Evolutionary conservation across 2,113 vertebrate genomes (phyloP).

Genomic region (Monarcha castaneiventris): DNA sequence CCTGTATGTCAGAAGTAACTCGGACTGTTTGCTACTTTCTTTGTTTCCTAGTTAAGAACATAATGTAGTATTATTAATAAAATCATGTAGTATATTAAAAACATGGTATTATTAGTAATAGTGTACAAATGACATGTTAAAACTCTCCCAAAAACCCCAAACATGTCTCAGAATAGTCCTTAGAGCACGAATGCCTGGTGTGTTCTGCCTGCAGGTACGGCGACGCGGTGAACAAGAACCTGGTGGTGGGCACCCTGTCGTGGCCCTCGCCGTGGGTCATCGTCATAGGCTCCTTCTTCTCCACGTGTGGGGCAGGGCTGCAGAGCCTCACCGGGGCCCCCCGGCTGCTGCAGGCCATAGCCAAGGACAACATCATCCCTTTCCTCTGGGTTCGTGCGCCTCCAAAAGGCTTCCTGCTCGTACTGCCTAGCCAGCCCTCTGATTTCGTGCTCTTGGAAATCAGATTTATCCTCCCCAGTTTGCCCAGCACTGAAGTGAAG

Average conservation of each 20-base stretch:
- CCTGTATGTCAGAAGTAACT: background rate
- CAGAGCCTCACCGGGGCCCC: slow-evolving; percentile 96
- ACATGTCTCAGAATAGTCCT: rapidly evolving
- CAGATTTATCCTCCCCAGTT: background rate
- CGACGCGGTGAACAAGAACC: slow-evolving; percentile 85
- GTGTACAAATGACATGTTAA: background rate
- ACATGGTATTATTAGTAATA: background rate
- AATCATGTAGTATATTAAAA: background rate
- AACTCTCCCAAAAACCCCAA: background rate
- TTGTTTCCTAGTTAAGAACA: background rate
- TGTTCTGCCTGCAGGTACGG: slow-evolving; percentile 80
- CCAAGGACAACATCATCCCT: slow-evolving; percentile 97
- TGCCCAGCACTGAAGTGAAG: background rate
- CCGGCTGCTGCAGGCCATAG: slow-evolving; percentile 92
- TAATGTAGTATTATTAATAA: background rate
- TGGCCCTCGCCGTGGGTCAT: slow-evolving; percentile 99
- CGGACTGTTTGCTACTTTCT: background rate
- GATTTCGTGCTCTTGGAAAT: background rate
- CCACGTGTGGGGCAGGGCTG: slow-evolving; percentile 91
- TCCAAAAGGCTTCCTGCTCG: rapidly evolving
- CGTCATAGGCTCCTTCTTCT: slow-evolving; percentile 97
- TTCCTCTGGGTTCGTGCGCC: slow-evolving; percentile 84
- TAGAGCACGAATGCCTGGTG: rapidly evolving
- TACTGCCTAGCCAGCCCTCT: background rate
- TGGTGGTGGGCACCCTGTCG: slow-evolving; percentile 92